Evolutionary conservation across 2,888 invertebrate species (phyloP), one percentile per base, ranked within the genome.

Genomic region (Marronus borbonicus): DNA sequence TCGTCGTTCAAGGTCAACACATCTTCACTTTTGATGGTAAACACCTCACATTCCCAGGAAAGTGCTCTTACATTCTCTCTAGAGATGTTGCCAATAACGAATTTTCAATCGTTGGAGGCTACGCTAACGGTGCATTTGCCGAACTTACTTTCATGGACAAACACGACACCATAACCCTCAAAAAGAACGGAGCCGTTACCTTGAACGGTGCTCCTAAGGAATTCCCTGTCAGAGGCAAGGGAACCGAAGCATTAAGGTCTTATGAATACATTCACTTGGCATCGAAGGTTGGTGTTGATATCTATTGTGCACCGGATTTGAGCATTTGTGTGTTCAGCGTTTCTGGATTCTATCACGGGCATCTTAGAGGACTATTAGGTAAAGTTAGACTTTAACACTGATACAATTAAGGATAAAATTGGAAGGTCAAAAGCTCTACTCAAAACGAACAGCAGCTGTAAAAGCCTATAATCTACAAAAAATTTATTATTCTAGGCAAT

Each of bases 1-100:
- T 93, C 52, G 87, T 97, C 3, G 90, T 93, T 12, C 95, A 96
- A 85, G 95, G 95, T 1, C 94, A 95, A 84, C 95, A 97, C 88
- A 92, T 96, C 88, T 94, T 96, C 89, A 97, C 96, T 0, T 97
- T 97, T 88, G 98, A 98, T 88, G 94, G 95, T 0, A 92, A 93
- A 82, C 94, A 96, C 86, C 89, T 94, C 81, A 93, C 94, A 7
- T 94, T 96, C 91, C 93, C 93, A 0, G 97, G 96, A 55, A 91
- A 90, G 70, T 98, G 98, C 90, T 94, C 93, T 85, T 97, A 97
- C 88, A 89, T 97, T 0, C 89, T 98, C 5, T 94, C 94, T 0
- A 94, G 95, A 84, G 98, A 98, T 88, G 93, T 94, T 84, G 92
- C 93, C 17, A 94, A 97, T 87, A 93, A 95, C 80, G 96, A 97